Base-by-base conservation (phyloP, 2,888 invertebrate species). In the Rambutsinella grinnellia region DNA sequence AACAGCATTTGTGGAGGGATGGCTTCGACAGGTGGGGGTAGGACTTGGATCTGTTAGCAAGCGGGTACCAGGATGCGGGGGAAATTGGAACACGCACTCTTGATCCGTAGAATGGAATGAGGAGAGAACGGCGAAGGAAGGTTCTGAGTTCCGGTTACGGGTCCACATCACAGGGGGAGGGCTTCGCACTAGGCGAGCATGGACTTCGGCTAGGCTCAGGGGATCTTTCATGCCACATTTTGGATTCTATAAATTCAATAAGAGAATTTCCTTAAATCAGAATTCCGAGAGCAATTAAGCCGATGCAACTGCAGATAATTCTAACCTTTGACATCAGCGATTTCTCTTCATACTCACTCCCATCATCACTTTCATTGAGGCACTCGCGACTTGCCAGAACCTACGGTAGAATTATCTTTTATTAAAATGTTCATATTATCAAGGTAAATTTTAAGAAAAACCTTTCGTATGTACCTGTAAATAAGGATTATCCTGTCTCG, bases 401-500 rank as follows among this genome's bases (percentile, higher is more conserved):
- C 90, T 93, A 90, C 90, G 21, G 1, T 19, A 91, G 87, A 49
- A 17, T 28, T 44, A 65, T 28, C 21, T 61, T 2, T 61, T 19
- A 36, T 36, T 28, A 19, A 44, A 2, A 61, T 61, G 44, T 61
- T n/a, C 8, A 6, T 51, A n/a, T 13, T 5, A 51, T 51, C 19
- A 53, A 53, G 10, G 19, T 44, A 47, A 21, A 53, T 17, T 15
- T 6, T 5, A 51, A 15, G 17, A 51, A 51, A 51, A 17, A 51
- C 13, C 10, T 17, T n/a, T 51, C 10, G 17, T 5, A 51, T 47
- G 13, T 86, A 93, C 93, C 90, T 93, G 92, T 78, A 94, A 88
- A 86, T 93, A 94, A 1, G 94, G 94, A 87, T 94, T 94, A 87
- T 94, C 94, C 87, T 94, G 93, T 77, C 94, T 89, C 8, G 94